Evolutionary conservation across 2,113 vertebrate species (phyloP), one percentile per base, ranked within the genome.

Genomic region (Terrapene triunguis): DNA sequence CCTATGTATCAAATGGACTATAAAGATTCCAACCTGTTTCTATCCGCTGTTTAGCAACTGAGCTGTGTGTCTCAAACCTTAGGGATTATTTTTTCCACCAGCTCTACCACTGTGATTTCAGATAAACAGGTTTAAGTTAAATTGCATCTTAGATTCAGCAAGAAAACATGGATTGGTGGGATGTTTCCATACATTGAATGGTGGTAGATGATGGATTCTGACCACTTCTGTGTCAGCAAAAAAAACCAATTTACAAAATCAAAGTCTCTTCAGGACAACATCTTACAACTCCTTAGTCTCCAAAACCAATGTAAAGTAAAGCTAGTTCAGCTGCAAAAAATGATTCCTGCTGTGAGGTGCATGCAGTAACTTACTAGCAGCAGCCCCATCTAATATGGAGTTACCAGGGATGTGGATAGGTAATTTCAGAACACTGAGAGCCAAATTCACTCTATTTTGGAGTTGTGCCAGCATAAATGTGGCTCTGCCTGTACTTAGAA

Each of bases 121-220:
- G 76, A 69, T 16, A 80, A 27, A 2, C 44, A 59, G 11, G 93
- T 91, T 83, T 82, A 72, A 48, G 94, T 89, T 78, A 82, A 89
- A 89, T 80, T 72, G 85, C 89, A 92, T 87, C 92, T 91, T 80
- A 79, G 89, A 90, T 88, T 95, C 80, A 92, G 78, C 32, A 78
- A 89, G 93, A 87, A 82, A 95, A 94, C 79, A 12, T 48, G 51
- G 74, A 79, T 57, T 94, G 69, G 84, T 24, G 65, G 54, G 54
- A 65, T 3, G 0, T 38, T 84, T 89, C 84, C 89, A 91, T 65
- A 82, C 54, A 51, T 32, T 35, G 85, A 92, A 62, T 84, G 85
- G 62, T 91, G 35, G 62, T 57, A 22, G 38, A 29, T 9, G 42
- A 69, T 44, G 0, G 2, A 54, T 8, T 62, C 76, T 54, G 82